These are phyloP conservation scores for Tetragonula carbonaria DNA, from an alignment of 2,888 invertebrate genomes.

Conservation along the genomic window DNA sequence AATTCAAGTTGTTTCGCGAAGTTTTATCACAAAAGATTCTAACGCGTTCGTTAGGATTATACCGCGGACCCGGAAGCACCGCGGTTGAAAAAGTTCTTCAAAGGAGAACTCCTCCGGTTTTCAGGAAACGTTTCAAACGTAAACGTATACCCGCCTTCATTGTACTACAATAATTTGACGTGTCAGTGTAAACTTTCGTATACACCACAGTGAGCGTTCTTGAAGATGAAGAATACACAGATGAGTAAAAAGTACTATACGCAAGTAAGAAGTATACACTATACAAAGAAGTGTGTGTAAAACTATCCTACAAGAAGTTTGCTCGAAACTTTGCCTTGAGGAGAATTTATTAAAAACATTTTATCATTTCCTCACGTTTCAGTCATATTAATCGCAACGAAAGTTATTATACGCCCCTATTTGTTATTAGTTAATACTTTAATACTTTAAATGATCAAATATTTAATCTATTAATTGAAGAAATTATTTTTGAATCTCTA, in stretches of 20 bases:
- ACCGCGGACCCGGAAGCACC: no score
- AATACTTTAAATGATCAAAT: neutral
- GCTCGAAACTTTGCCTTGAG: no score
- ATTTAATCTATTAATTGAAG: neutral
- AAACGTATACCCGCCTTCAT: neutral
- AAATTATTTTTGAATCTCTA: neutral
- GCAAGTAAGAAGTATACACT: no score
- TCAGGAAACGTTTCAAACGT: neutral
- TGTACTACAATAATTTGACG: neutral
- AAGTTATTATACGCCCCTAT: neutral
- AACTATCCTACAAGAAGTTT: neutral
- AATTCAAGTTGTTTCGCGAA: neutral
- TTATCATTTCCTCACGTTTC: neutral
- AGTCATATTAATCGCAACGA: neutral
- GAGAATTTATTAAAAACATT: neutral
- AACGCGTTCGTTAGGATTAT: neutral
- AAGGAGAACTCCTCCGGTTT: neutral
- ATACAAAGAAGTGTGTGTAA: neutral
- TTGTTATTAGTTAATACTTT: neutral
- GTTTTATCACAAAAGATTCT: neutral
- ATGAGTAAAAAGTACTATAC: no score
- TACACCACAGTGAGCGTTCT: neutral
- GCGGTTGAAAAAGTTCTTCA: neutral
- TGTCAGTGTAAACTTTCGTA: neutral
- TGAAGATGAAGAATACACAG: neutral